Evolutionary conservation across 1,140 invertebrate genomes (phyloP), one percentile per base, ranked within the genome.

Genomic region (Drosophila neocordata): DNA sequence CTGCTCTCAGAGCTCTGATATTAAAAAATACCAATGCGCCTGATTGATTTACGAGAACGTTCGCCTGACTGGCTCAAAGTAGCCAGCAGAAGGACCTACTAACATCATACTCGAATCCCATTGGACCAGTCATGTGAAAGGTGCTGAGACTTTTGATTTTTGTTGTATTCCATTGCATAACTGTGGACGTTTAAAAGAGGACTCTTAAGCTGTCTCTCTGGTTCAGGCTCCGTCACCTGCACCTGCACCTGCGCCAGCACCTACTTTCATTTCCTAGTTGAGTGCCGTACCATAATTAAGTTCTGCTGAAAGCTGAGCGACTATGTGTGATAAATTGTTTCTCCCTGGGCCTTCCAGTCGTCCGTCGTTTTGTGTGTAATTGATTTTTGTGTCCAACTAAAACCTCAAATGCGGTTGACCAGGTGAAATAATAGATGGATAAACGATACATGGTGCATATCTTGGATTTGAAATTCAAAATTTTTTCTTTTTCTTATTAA

Each of bases 31-130:
- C 73, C 77, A 60, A 68, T 69, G 78, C 52, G 73, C 64, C 58
- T 85, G 81, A 85, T 85, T 85, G 81, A 85, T 85, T 85, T 85
- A 85, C 77, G 77, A 77, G 58, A 64, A 24, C 55, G 72, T 74
- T 34, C 62, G 67, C 58, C 70, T 63, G 53, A 53, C 35, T 83
- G 65, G 63, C 57, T 56, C 18, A 58, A 63, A 68, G 67, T 60
- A 35, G 34, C 67, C 71, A 65, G 48, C 56, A 20, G 9, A 48
- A 9, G 53, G 53, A 34, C 53, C 53, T 18, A 15, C 41, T 48
- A 48, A 48, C 41, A 48, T 48, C 41, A 48, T 48, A 48, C 41
- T 48, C 2, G 15, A 59, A 34, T 48, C 11, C 58, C n/a, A 35
- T 11, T 35, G 38, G 15, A 27, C 12, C 64, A 48, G 24, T 41